Conservation (phyloP, 2,113 vertebrate species). For the Heptranchias perlo region DNA sequence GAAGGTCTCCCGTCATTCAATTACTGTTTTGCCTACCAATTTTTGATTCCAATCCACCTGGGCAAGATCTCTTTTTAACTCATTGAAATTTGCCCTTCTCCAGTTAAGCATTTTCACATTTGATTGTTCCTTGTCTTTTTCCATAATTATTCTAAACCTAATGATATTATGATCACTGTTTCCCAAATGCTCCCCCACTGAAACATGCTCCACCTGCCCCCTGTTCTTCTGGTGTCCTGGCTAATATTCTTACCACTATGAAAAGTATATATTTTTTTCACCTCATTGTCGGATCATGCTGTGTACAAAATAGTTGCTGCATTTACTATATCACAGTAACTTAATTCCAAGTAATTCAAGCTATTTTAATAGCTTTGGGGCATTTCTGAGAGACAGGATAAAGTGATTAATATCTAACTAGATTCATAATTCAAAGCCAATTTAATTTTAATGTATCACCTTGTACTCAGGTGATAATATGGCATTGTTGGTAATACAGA, state of each 20-base stretch:
- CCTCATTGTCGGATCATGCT: not conserved
- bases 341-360: not conserved
- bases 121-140: too few relatives aligned
- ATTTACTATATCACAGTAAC: not conserved
- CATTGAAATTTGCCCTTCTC: too few relatives aligned
- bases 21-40: too few relatives aligned
- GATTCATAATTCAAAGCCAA: not conserved
- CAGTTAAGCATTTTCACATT: too few relatives aligned
- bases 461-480: not conserved
- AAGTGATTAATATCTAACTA: not conserved
- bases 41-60: too few relatives aligned
- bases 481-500: not conserved
- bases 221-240: not conserved
- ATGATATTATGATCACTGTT: too few relatives aligned
- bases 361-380: too few relatives aligned
- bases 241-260: not conserved
- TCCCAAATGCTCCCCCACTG: too few relatives aligned
- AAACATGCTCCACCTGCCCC: too few relatives aligned
- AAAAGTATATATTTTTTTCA: not conserved
- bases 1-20: too few relatives aligned
- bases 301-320: not conserved
- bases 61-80: too few relatives aligned
- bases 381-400: not conserved
- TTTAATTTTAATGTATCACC: not conserved
- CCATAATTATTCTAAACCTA: too few relatives aligned